Evolutionary conservation across 2,888 invertebrate genomes (phyloP).

Genomic region (Crocallis elinguaria): DNA sequence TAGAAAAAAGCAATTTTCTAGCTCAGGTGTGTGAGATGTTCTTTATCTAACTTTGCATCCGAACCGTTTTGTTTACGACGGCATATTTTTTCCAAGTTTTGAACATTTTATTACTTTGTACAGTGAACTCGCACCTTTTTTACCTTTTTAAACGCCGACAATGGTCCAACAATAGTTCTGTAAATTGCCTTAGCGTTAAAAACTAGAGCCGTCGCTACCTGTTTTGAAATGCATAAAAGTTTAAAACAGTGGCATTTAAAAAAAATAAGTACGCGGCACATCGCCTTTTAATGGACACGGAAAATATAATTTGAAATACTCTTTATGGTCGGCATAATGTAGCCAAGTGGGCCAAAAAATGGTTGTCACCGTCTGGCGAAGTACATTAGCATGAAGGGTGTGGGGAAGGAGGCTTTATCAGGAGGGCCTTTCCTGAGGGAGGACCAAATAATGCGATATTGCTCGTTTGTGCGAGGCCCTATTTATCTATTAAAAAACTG

Average conservation of each 20-base stretch:
- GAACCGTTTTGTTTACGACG: slow-evolving; percentile 81
- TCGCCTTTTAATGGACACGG: slow-evolving; percentile 81
- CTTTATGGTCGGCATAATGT: slow-evolving; percentile 82
- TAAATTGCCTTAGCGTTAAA: slow-evolving; percentile 56
- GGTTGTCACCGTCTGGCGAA: slow-evolving; percentile 84
- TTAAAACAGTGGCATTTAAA: slow-evolving; percentile 53
- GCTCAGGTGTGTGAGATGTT: slow-evolving; percentile 85
- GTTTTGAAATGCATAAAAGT: slow-evolving; percentile 49
- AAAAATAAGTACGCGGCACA: slow-evolving; percentile 66
- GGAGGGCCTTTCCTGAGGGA: slow-evolving; percentile 84
- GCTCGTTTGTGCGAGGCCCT: slow-evolving; percentile 84
- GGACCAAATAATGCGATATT: slow-evolving; percentile 84
- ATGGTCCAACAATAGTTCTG: slow-evolving; percentile 68
- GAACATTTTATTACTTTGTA: slow-evolving; percentile 81
- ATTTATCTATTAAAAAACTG: slow-evolving; percentile 85
- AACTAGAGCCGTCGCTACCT: slow-evolving; percentile 66
- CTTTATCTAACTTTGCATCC: slow-evolving; percentile 85
- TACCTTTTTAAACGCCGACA: slow-evolving; percentile 65
- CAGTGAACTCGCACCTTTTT: slow-evolving; percentile 68
- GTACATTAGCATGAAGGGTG: slow-evolving; percentile 84
- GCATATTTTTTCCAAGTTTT: slow-evolving; percentile 82
- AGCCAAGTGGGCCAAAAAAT: slow-evolving; percentile 84
- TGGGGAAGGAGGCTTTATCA: slow-evolving; percentile 83
- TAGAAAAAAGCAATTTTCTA: slow-evolving; percentile 85
- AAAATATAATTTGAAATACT: slow-evolving; percentile 84